Evolutionary conservation across 2,797 vertebrate genomes (phyloP), one percentile per base, ranked within the genome.

Genomic region (Falco novaeseelandiae): DNA sequence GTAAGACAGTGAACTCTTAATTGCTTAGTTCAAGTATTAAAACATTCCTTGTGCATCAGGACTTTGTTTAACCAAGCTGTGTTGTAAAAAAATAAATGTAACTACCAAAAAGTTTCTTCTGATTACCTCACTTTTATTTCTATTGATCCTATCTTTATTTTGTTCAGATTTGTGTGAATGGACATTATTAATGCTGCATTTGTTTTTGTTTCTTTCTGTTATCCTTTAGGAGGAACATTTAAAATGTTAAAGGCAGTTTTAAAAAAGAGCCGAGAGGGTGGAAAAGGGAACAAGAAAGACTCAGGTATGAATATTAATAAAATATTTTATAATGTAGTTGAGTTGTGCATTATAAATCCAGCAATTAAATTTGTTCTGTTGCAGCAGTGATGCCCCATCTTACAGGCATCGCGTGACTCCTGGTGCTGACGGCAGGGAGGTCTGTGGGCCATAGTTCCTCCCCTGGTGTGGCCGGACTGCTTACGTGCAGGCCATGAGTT

Each of bases 171-270:
- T 74, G 18, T 79, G 55, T 44, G 62, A 57, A 36, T 27, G 25
- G 38, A 48, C 3, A 0, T 59, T 55, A 72, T 36, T 93, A 72
- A 87, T 25, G 2, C 54, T 61, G 36, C 57, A 29, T 94, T 96
- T 89, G 82, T 91, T 93, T 94, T 78, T 88, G 87, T 83, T 94
- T 79, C 38, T 96, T 67, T 96, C 54, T 91, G 36, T 94, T 96
- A 52, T 87, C 83, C 93, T 98, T 97, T 98, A 98, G 97, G 97
- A 97, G 63, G 96, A 93, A 95, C 96, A 79, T 97, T 48, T 97
- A 98, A 98, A 97, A 99, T 99, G 99, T 98, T 99, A 97, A 99
- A 99, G 98, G 99, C 99, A 14, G 99, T 99, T 97, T 97, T 99
- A 93, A 99, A 99, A 98, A 99, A 99, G 98, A 99, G 98, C 98